Base-by-base conservation (phyloP, 2,888 invertebrate genomes). In the Thecocarcelia acutangulata region DNA sequence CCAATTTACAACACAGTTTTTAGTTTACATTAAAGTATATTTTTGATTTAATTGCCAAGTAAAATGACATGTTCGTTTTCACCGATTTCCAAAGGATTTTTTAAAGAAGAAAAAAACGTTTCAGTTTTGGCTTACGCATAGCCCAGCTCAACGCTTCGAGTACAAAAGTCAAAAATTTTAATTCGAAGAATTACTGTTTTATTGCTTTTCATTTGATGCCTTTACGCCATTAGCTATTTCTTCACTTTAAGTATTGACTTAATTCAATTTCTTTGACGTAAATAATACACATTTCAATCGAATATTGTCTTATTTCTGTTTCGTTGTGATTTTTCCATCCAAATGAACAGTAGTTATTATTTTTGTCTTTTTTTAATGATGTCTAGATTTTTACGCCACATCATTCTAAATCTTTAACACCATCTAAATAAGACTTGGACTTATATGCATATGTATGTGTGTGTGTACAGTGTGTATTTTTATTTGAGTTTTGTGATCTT, bases 361-460 rank as follows among this genome's bases (percentile, higher is more conserved):
- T 4, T 12, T n/a, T 24, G 0, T 6, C 17, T 46, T 42, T 17
- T 19, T 59, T 19, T 33, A 19, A 56, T 48, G 66, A 75, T 70
- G 84, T 80, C 80, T 70, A 70, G 37, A 61, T 64, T 81, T 42
- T 68, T 74, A 70, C 66, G 79, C 68, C 74, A 73, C 66, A 66
- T 73, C 54, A 56, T 59, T 69, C 70, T 13, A 72, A 83, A 81
- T 81, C 75, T 73, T 68, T 52, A 70, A 72, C 82, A 76, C 64
- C 79, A 76, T 82, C 83, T 61, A 48, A 73, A 76, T 68, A 59
- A 76, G 68, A 56, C 42, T 48, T 46, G 44, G 17, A 46, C 52
- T 44, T 40, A 13, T 9, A 19, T 56, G 15, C 5, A 17, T 56
- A 17, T 24, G 13, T 24, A 13, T 15, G 13, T n/a, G 6, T 11